A percentile compares a stretch with the other conserved stretches of the same genome.
Evolutionary conservation across 2,113 vertebrate species (phyloP).

Genomic region (Neoarius graeffei): DNA sequence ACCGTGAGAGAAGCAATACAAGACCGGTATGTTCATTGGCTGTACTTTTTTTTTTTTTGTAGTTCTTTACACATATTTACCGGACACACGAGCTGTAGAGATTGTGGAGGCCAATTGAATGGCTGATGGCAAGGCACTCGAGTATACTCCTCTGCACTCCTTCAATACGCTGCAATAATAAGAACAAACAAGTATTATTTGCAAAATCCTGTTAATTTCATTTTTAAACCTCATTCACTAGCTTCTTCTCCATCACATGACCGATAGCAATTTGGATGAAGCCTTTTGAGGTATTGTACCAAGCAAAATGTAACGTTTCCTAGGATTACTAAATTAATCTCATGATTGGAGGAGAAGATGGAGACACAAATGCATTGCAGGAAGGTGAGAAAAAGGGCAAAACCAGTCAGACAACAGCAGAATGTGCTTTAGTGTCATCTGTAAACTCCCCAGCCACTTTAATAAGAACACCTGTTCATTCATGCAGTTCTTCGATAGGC

Average conservation of each 20-base stretch:
- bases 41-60: background rate
- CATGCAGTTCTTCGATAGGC: background rate
- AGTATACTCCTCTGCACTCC: constrained; percentile 81
- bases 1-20: background rate
- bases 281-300: background rate
- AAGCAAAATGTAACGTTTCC: background rate
- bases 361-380: background rate
- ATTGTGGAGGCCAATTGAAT: constrained; percentile 80
- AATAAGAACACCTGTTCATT: background rate
- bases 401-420: background rate
- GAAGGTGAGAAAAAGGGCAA: background rate
- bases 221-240: background rate
- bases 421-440: background rate
- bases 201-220: background rate
- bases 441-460: background rate
- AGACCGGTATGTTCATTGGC: background rate
- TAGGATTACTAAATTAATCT: background rate
- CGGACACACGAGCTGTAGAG: constrained; percentile 84
- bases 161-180: constrained; percentile 74
- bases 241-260: background rate
- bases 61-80: constrained; percentile 70
- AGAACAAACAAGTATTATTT: background rate
- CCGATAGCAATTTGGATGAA: background rate
- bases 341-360: background rate
- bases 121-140: constrained; percentile 87